Conservation (phyloP, 2,113 vertebrate genomes). For the Oreochromis tanganicae region DNA sequence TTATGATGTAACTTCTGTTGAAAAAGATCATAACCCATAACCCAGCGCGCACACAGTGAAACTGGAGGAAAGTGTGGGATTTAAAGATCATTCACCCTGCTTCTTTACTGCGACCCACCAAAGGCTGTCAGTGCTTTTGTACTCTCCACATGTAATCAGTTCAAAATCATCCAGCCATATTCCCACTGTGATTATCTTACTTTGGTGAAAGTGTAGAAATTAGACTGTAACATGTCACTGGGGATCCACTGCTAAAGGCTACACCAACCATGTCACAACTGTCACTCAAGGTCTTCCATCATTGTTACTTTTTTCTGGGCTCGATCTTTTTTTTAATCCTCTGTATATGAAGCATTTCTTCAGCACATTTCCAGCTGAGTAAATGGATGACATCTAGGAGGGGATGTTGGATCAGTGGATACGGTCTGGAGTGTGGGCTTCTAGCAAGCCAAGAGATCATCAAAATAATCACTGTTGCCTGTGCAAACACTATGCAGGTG, state of each 20-base stretch:
- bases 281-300: neutral
- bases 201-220: slow-evolving; percentile 8
- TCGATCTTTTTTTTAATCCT: neutral
- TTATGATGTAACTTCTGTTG: neutral
- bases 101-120: neutral
- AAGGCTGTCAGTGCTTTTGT: neutral
- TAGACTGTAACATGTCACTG: neutral
- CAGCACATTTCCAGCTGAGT: slow-evolving; percentile 58
- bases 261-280: neutral
- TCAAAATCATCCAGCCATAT: neutral
- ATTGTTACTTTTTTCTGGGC: slow-evolving; percentile 40
- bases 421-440: slow-evolving; percentile 29
- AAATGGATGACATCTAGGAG: slow-evolving; percentile 55
- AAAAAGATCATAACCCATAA: neutral
- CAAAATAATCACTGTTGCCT: slow-evolving; percentile 70
- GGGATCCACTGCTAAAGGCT: slow-evolving; percentile 18
- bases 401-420: slow-evolving; percentile 30
- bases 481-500: slow-evolving; percentile 71
- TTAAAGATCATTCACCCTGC: neutral
- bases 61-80: neutral
- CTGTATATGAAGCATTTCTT: neutral
- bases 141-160: neutral
- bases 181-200: neutral
- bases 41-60: neutral
- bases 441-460: slow-evolving; percentile 53